These are phyloP conservation scores for Cryptophagus acutangulus DNA, from an alignment of 2,888 invertebrate genomes.

Conservation along the genomic window DNA sequence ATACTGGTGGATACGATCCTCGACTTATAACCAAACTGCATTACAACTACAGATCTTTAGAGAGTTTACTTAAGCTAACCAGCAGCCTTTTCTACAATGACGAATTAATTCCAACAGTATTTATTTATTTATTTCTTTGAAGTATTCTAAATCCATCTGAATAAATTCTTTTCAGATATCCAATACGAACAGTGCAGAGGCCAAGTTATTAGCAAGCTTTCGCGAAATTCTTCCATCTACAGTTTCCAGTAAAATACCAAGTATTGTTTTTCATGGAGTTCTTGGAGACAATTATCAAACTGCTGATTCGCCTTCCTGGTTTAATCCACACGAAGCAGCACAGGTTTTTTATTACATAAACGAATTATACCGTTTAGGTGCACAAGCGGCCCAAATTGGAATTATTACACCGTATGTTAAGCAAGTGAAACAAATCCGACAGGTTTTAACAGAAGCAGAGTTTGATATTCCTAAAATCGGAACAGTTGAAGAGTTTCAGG, in stretches of 20 bases:
- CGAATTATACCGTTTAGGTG: conserved; percentile 60
- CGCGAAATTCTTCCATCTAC: conserved; percentile 41
- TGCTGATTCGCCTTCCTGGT: conserved; percentile 81
- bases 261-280: conserved; percentile 67
- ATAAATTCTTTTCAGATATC: conserved; percentile 45
- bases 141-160: not conserved
- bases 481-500: conserved; percentile 83
- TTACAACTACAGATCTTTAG: conserved; percentile 82
- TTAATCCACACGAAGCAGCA: conserved; percentile 76
- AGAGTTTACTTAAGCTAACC: conserved; percentile 68
- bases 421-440: conserved; percentile 67
- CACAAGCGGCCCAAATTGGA: conserved; percentile 71
- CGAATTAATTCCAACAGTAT: conserved; percentile 64
- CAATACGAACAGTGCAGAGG: conserved; percentile 46
- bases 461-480: conserved; percentile 64
- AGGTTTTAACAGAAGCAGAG: conserved; percentile 51
- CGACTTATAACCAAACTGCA: conserved; percentile 77
- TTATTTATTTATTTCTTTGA: conserved; percentile 5
- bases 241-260: conserved; percentile 47
- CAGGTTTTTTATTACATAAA: conserved; percentile 60
- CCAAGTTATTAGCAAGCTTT: conserved; percentile 43
- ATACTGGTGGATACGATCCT: conserved; percentile 71
- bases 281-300: conserved; percentile 66
- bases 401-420: conserved; percentile 89
- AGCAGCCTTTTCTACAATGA: conserved; percentile 81